Evolutionary conservation across 1,140 invertebrate genomes (phyloP).

Genomic region (Psix sp.): DNA sequence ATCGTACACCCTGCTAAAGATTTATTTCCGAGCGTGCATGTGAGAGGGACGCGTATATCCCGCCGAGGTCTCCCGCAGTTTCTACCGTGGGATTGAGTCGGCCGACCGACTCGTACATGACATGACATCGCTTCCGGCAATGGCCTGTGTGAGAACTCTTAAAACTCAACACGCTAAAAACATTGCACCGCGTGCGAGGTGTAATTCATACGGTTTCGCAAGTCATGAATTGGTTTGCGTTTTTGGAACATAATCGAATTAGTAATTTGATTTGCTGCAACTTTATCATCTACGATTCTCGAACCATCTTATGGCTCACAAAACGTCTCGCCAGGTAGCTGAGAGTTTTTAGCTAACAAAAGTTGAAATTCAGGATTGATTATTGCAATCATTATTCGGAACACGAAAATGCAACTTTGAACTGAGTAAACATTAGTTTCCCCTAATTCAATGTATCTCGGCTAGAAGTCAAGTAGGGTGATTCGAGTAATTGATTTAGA

Average conservation of each 20-base stretch:
- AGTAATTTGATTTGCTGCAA: too few relatives aligned
- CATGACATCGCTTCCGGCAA: constrained; percentile 63
- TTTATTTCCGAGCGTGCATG: constrained; percentile 72
- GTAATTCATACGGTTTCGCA: constrained; percentile 7
- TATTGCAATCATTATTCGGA: too few relatives aligned
- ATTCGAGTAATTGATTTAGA: too few relatives aligned
- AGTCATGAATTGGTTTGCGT: constrained; percentile 15
- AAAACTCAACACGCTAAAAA: constrained; percentile 51
- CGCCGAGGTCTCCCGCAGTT: constrained; percentile 72
- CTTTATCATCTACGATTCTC: too few relatives aligned
- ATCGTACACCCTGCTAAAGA: constrained; percentile 74
- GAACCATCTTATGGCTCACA: too few relatives aligned
- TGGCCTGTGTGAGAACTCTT: constrained; percentile 67
- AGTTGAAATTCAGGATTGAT: too few relatives aligned
- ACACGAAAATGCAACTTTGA: too few relatives aligned
- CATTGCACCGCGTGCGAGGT: constrained; percentile 20
- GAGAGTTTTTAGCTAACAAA: too few relatives aligned
- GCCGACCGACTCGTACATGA: constrained; percentile 63
- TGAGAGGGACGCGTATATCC: constrained; percentile 69
- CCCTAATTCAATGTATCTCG: too few relatives aligned
- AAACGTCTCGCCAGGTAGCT: too few relatives aligned
- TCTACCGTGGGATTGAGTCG: constrained; percentile 73
- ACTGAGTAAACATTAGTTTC: too few relatives aligned
- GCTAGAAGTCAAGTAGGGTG: too few relatives aligned
- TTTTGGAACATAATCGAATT: neutral